Evolutionary conservation across 2,888 invertebrate genomes (phyloP), one percentile per base, ranked within the genome.

Genomic region (Diploptera punctata): DNA sequence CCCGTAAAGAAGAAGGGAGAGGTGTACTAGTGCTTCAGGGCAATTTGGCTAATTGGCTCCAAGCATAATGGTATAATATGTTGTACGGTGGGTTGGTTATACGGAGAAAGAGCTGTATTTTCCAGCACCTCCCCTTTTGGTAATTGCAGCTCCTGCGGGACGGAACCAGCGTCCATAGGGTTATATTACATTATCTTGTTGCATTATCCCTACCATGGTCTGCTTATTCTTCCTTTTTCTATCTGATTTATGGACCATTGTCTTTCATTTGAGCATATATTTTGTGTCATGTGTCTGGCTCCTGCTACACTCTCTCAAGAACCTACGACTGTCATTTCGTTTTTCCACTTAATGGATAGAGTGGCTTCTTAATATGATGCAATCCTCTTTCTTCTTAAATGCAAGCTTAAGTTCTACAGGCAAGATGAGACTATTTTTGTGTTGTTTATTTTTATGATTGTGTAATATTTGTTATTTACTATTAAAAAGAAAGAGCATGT

Each of bases 191-290:
- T 54, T 54, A 68, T 33, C 52, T 16, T 68, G 33, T 38, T 31
- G 68, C 29, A 68, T 47, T 68, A 72, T 68, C 68, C 24, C 33
- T 43, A 18, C 21, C 52, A 19, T 47, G 44, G 1, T 65, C 47
- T 26, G 44, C 61, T n/a, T 19, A 61, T 65, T 57, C 29, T 70
- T 62, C 67, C 72, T 72, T 71, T 74, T 70, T 61, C 70, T 47
- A 70, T 75, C 80, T 81, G 83, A 84, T 84, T 84, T 84, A 84
- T 83, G 79, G 81, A 79, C 83, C 81, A 84, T 84, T 84, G 84
- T 84, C 83, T 83, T 83, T 82, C 82, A 83, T 82, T 82, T 81
- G 81, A 82, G 79, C 82, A 82, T 82, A 83, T 83, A 82, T 83
- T 82, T 82, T 81, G 81, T 67, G 74, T 70, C 74, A 70, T 70